Percentiles rank a stretch among this genome's conserved stretches.
phyloP scores from a whole-genome alignment of 2,113 vertebrate species.

The Cyphomyrus discorhynchus region DNA sequence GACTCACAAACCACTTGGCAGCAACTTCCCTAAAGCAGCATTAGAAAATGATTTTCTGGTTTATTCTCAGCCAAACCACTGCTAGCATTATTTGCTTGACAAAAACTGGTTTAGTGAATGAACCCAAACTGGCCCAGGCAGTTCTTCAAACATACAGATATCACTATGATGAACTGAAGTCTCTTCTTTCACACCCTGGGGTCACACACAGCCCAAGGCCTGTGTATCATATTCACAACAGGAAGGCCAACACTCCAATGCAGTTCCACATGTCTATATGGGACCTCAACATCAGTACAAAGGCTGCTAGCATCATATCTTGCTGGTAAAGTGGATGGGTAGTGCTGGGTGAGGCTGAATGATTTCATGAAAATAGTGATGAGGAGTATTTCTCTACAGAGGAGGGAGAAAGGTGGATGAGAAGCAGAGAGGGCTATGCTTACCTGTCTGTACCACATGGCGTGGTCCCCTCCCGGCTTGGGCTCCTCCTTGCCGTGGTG shows the following conservation, averaged over 20 bases:
- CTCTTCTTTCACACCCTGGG: background rate
- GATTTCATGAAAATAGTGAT: background rate
- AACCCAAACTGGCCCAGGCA: background rate
- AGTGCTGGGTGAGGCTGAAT: background rate
- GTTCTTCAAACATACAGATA: background rate
- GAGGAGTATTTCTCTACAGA: background rate
- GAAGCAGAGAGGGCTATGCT: background rate
- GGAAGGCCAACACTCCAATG: background rate
- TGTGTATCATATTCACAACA: background rate
- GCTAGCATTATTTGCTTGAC: background rate
- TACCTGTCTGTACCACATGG: constrained; percentile 98
- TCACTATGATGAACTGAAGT: background rate
- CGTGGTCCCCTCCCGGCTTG: constrained; percentile 72
- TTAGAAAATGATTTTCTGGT: background rate
- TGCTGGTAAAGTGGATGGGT: background rate
- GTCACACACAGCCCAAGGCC: background rate
- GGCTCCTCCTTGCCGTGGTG: constrained; percentile 85
- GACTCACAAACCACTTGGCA: background rate
- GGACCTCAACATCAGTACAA: background rate
- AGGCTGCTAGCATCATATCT: background rate
- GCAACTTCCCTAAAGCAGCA: background rate
- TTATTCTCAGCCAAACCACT: background rate
- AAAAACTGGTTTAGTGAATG: background rate
- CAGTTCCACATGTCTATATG: background rate
- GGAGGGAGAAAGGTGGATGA: background rate